Conservation (phyloP, 2,113 vertebrate genomes). For the Cebus imitator region DNA sequence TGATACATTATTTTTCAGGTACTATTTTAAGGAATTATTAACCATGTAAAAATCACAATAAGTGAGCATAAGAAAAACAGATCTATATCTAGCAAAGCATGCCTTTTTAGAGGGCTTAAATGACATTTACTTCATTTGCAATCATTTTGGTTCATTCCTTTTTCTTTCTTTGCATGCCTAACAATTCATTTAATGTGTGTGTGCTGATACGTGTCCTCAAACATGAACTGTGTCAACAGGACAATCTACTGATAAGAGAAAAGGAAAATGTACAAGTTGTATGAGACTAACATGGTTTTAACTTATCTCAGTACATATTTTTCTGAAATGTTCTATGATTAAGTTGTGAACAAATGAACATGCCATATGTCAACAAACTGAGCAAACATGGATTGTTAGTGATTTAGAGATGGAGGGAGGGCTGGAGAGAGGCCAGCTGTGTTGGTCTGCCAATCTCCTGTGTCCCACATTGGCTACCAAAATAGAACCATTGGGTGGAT, state of each 20-base stretch:
- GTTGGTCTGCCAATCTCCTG: neutral
- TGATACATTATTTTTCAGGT: neutral
- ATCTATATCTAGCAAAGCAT: slow-evolving; percentile 6
- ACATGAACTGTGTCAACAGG: neutral
- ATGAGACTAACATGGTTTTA: neutral
- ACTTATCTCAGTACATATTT: slow-evolving; percentile 18
- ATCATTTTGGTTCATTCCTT: neutral
- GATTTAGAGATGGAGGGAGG: neutral
- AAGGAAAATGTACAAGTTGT: neutral
- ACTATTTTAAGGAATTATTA: slow-evolving; percentile 57
- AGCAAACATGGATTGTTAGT: neutral
- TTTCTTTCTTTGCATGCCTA: neutral
- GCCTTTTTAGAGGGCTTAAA: neutral
- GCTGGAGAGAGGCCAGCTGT: neutral
- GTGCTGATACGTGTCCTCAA: neutral
- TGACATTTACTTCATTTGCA: neutral
- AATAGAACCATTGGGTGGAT: neutral
- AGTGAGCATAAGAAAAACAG: neutral
- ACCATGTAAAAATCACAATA: slow-evolving; percentile 16
- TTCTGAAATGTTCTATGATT: slow-evolving; percentile 37
- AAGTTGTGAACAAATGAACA: slow-evolving; percentile 42
- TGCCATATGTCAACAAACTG: neutral
- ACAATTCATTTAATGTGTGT: neutral
- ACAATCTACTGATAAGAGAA: slow-evolving; percentile 42
- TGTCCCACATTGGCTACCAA: neutral